Base-by-base conservation (phyloP, 2,797 vertebrate species). In the Limosa lapponica region DNA sequence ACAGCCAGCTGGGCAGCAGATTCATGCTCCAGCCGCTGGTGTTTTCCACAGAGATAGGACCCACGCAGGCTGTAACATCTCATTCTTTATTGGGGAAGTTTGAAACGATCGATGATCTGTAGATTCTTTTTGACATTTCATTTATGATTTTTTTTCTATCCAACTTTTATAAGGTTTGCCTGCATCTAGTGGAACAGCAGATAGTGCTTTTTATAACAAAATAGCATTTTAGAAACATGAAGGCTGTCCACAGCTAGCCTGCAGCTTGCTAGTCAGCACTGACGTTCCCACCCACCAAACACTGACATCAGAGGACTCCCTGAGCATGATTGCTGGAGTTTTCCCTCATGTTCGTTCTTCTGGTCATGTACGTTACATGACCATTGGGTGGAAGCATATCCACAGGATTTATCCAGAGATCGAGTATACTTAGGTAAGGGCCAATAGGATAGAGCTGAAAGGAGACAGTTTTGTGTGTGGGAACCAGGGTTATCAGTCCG, bases 301-400 rank as follows among this genome's bases (percentile, higher is more conserved):
- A 54, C 93, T 97, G 92, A 96, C 94, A 94, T 95, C 96, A 94
- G 84, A 87, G 81, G 91, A 92, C 93, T 95, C 87, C 92, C 97
- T 96, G 97, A 95, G 82, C 79, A 82, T 83, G 84, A 97, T 96
- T 72, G 88, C 81, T 23, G 93, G 97, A 98, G 97, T 95, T 97
- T 96, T 96, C 96, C 97, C 95, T 97, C 96, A 94, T 97, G 96
- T 97, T 95, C 95, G 55, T 97, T 97, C 96, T 91, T 61, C 88
- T 95, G 73, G 85, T 92, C 87, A 90, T 98, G 92, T 95, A 92
- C 93, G 16, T 92, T 70, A 65, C 54, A 95, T 97, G 97, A 97
- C 98, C 97, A 96, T 97, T 97, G 97, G 97, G 96, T 98, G 98
- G 98, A 98, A 97, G 96, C 95, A 98, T 83, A 97, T 88, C 93